Conservation (phyloP, 2,113 vertebrate species). For the Verasper variegatus region DNA sequence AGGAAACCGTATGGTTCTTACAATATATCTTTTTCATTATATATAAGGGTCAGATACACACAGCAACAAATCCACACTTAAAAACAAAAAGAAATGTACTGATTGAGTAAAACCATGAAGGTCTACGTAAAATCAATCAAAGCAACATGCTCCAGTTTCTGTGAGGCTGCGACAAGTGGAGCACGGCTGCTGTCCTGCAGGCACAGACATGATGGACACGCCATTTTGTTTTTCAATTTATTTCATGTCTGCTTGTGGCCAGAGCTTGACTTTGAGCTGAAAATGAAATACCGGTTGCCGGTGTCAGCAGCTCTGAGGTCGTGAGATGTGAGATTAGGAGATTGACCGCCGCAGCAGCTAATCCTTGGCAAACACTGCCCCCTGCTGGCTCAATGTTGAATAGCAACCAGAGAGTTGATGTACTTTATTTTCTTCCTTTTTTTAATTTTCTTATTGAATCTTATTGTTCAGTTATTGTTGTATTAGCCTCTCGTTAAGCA, state of each 20-base stretch:
- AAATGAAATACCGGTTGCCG: background rate
- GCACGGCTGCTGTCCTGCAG: slow-evolving; percentile 11
- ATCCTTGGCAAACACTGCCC: slow-evolving; percentile 29
- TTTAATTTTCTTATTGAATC: too few relatives aligned
- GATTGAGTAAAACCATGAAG: slow-evolving; percentile 11
- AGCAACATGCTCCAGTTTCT: background rate
- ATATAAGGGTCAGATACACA: background rate
- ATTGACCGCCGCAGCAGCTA: background rate
- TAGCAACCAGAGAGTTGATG: background rate
- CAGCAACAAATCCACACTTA: background rate
- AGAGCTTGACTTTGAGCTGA: slow-evolving; percentile 4
- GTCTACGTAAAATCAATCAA: background rate
- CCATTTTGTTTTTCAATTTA: slow-evolving; percentile 16
- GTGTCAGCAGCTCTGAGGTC: slow-evolving; percentile 4
- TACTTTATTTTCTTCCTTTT: too few relatives aligned
- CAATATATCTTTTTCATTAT: background rate
- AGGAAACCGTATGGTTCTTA: background rate
- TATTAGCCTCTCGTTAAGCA: too few relatives aligned
- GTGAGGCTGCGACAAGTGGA: background rate
- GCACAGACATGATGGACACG: slow-evolving; percentile 20
- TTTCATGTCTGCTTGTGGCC: background rate
- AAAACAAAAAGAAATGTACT: background rate
- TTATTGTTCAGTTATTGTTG: too few relatives aligned
- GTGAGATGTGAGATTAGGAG: background rate
- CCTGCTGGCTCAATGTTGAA: slow-evolving; percentile 54